Base-by-base conservation (phyloP, 2,888 invertebrate genomes). In the Crossocerus cetratus region DNA sequence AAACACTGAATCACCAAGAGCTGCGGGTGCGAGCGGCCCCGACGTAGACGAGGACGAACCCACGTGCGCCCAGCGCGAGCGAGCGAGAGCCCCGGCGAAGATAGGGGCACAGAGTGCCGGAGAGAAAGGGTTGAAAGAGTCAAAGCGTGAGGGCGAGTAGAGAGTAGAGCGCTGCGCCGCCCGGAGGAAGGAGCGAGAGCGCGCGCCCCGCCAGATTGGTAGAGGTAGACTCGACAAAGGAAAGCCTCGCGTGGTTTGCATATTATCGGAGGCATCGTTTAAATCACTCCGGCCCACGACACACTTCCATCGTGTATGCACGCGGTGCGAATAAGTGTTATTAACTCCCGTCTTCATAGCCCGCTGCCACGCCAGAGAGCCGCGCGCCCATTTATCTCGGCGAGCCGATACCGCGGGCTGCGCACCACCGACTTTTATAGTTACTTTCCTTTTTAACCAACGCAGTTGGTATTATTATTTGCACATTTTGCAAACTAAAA, bases 181-280 rank as follows among this genome's bases (percentile, higher is more conserved):
- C 4, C n/a, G 54, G 18, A 21, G 18, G 54, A 54, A 54, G 21
- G 54, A 54, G 54, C 3, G 54, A 18, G 54, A 54, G 4, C 3
- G 54, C 60, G 45, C 44, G 32, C 42, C 45, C 77, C 76, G 74
- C 79, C 77, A 80, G 84, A 81, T 84, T 83, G 83, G 83, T 80
- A 80, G 81, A 83, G 81, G 82, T 84, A 81, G 79, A 69, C 74
- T 72, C 77, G 65, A 62, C 71, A 64, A 70, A 65, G 72, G 73
- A 77, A 72, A 74, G 72, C 78, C 79, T 76, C 71, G 79, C 81
- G 81, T 83, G 81, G 76, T 80, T 77, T 79, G 78, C 77, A 82
- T 85, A 83, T 85, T 83, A 84, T 85, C 84, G 74, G 70, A 75
- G 68, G 76, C 78, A 79, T 83, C 84, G 76, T 81, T 83, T 80